Conservation (phyloP, 2,113 vertebrate species). For the Apistogramma diplotaenia region DNA sequence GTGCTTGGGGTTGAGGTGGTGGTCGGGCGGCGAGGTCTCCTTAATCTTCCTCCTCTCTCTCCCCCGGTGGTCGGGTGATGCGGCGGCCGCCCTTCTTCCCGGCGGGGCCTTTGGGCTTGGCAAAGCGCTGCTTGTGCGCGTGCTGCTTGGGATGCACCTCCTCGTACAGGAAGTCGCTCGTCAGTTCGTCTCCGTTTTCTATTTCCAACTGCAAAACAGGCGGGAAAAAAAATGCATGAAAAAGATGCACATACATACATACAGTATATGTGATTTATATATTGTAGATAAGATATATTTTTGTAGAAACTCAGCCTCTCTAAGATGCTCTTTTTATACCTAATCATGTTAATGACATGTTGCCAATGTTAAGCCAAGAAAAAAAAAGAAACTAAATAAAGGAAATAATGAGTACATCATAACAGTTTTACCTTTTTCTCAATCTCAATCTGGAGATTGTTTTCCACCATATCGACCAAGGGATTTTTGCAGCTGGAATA, state of each 20-base stretch:
- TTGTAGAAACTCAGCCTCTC: too few species aligned
- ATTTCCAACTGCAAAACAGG: conserved; percentile 86
- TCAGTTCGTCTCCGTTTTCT: conserved; percentile 93
- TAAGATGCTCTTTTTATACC: too few species aligned
- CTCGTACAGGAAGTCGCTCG: conserved; percentile 91
- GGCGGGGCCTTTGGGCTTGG: conserved; percentile 91
- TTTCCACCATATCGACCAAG: conserved; percentile 89
- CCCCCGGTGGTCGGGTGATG: conserved; percentile 85
- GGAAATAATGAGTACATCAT: background rate
- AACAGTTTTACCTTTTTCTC: conserved; percentile 84
- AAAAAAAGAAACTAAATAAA: too few species aligned
- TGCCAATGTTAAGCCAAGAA: too few species aligned
- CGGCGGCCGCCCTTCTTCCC: conserved; percentile 91
- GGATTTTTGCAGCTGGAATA: conserved; percentile 97
- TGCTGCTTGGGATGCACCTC: conserved; percentile 98
- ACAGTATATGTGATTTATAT: too few species aligned
- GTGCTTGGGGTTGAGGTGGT: conserved; percentile 24
- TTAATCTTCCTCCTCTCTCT: conserved; percentile 81
- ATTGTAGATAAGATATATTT: too few species aligned
- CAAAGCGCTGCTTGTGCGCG: conserved; percentile 92
- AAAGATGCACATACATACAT: background rate
- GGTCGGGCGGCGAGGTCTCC: conserved; percentile 40
- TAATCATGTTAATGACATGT: too few species aligned
- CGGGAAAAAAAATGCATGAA: background rate
- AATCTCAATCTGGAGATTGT: conserved; percentile 83